Percentiles rank a stretch among this genome's conserved stretches.
Evolutionary conservation across 1,140 invertebrate species (phyloP).

Genomic region (Oncopodura yosiiana): DNA sequence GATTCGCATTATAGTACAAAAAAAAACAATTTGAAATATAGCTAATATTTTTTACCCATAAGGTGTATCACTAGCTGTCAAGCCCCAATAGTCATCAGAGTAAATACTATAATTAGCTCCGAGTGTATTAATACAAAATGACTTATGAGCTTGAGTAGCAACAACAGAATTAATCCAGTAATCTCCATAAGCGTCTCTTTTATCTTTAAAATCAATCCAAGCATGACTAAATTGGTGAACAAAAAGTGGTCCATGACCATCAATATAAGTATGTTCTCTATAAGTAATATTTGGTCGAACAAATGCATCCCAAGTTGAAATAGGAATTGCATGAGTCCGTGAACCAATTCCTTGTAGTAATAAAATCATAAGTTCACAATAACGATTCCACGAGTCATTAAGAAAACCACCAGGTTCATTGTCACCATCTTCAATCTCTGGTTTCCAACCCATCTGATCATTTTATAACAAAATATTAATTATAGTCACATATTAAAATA

Average conservation of each 20-base stretch:
- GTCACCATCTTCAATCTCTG: slow-evolving; percentile 17
- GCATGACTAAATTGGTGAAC: slow-evolving; percentile 29
- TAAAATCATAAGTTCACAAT: slow-evolving; percentile 29
- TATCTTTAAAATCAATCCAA: slow-evolving; percentile 21
- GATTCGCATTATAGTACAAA: too few species aligned
- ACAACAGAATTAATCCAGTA: slow-evolving; percentile 31
- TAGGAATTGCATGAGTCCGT: slow-evolving; percentile 25
- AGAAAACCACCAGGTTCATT: slow-evolving; percentile 24
- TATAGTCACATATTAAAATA: too few species aligned
- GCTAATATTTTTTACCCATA: too few species aligned
- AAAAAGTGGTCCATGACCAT: slow-evolving; percentile 23
- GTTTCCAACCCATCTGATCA: slow-evolving; percentile 31
- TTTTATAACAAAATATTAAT: too few species aligned
- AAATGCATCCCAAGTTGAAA: slow-evolving; percentile 22
- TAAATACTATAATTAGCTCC: slow-evolving; percentile 7
- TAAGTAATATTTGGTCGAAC: slow-evolving; percentile 13
- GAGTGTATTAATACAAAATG: slow-evolving; percentile 7
- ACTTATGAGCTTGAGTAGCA: slow-evolving; percentile 21
- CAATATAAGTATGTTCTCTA: slow-evolving; percentile 21
- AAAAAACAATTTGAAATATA: too few species aligned
- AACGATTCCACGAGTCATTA: slow-evolving; percentile 27
- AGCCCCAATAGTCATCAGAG: slow-evolving; percentile 29
- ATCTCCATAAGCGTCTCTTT: slow-evolving; percentile 16
- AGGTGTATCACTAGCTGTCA: slow-evolving; percentile 31
- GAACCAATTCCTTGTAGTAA: slow-evolving; percentile 26